phyloP scores from a whole-genome alignment of 2,797 vertebrate genomes.

The Hoplostethus atlanticus region DNA sequence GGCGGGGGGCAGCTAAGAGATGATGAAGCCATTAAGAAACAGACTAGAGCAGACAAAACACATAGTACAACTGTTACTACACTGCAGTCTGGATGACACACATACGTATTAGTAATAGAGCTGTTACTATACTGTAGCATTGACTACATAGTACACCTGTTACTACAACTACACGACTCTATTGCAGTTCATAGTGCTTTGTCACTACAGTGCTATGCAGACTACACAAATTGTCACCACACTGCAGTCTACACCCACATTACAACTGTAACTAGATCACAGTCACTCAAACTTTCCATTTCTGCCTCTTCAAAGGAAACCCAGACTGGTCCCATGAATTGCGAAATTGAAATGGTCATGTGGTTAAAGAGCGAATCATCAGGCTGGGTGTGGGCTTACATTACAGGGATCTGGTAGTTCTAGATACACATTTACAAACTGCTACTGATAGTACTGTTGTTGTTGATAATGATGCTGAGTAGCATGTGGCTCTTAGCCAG shows the following conservation, averaged over 20 bases:
- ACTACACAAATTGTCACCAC: slow-evolving; percentile 49
- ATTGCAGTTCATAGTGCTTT: slow-evolving; percentile 5
- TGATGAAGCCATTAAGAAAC: slow-evolving; percentile 63
- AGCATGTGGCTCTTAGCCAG: neutral
- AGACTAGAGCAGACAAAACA: slow-evolving; percentile 36
- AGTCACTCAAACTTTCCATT: slow-evolving; percentile 29
- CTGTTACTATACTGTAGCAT: slow-evolving; percentile 20
- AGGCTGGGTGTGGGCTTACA: too few relatives aligned
- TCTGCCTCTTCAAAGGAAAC: slow-evolving; percentile 31
- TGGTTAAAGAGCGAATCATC: neutral
- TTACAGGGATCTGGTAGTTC: neutral
- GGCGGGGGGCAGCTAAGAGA: slow-evolving; percentile 32
- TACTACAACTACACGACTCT: neutral
- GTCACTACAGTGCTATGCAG: slow-evolving; percentile 29
- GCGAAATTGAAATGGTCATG: slow-evolving; percentile 5
- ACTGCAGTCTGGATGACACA: slow-evolving; percentile 13
- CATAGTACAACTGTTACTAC: neutral
- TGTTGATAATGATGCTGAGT: neutral
- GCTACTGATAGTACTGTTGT: neutral
- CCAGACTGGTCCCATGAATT: slow-evolving; percentile 3
- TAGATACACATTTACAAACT: neutral
- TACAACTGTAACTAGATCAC: slow-evolving; percentile 56
- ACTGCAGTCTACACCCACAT: slow-evolving; percentile 62
- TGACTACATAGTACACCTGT: slow-evolving; percentile 16
- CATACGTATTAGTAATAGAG: neutral